Base-by-base conservation (phyloP, 1,140 invertebrate species). In the Tetramorium parvispinum region DNA sequence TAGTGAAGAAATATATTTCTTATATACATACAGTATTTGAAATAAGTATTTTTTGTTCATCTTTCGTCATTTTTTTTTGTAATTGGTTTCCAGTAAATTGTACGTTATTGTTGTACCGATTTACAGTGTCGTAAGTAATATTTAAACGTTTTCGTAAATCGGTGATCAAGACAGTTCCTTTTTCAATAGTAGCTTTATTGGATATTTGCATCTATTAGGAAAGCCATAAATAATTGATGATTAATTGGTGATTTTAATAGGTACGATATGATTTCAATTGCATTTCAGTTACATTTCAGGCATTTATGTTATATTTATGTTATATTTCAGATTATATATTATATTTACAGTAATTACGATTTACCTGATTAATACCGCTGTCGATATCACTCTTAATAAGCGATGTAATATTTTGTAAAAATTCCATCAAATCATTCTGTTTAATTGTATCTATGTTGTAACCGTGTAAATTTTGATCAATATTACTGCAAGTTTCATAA, bases 321-420 rank as follows among this genome's bases (percentile, higher is more conserved):
- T n/a, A n/a, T n/a, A n/a, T n/a, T n/a, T n/a, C n/a, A n/a, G n/a
- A n/a, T n/a, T n/a, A n/a, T n/a, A n/a, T n/a, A n/a, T n/a, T n/a
- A n/a, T n/a, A n/a, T n/a, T n/a, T n/a, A 46, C 46, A 78, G 46
- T 51, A 16, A 51, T n/a, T 1, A 73, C 27, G 81, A 61, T 37
- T 66, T 93, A 94, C 94, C 82, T 94, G 57, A 79, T 93, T 83
- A 7, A 93, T 79, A n/a, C 83, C 70, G 32, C 78, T 68, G 37
- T 73, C 77, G 57, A 93, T 59, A 75, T 92, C 88, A 10, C 75
- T 83, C 82, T 90, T 90, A 43, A 94, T 91, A 16, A 10, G 11
- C 0, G 37, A 55, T 13, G 57, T 7, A 59, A 7, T 18, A 46
- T 16, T 46, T 18, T 49, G 37, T 61, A 77, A 8, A 43, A 46